phyloP scores from a whole-genome alignment of 1,140 invertebrate species.

The Drosophila kohkoa region DNA sequence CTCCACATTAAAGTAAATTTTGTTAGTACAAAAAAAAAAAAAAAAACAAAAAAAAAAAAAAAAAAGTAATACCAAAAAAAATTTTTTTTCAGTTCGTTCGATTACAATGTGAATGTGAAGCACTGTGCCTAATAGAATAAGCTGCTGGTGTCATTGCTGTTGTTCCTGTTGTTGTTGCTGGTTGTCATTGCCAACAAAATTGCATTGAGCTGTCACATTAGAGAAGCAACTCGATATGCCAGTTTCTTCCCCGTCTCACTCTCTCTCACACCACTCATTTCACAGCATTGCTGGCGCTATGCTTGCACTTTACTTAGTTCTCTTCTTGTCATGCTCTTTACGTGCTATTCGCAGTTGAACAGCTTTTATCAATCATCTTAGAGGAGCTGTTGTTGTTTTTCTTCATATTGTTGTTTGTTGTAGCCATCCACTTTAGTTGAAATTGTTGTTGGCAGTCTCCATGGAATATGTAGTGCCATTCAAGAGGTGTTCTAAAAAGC shows the following conservation, averaged over 20 bases:
- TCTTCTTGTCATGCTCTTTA: conserved; percentile 52
- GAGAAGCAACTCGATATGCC: conserved; percentile 78
- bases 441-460: conserved; percentile 67
- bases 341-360: conserved; percentile 49
- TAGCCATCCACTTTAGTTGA: conserved; percentile 77
- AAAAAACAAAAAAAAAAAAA: not conserved
- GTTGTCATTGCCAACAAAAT: conserved; percentile 82
- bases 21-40: not conserved
- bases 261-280: not conserved
- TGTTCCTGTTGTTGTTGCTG: conserved; percentile 38
- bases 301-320: conserved; percentile 16
- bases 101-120: not conserved
- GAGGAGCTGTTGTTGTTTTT: conserved; percentile 64
- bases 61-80: not conserved
- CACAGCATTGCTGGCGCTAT: not conserved
- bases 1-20: no score
- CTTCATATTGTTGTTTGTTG: conserved; percentile 62
- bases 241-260: conserved; percentile 26
- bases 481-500: no score
- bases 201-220: conserved; percentile 84
- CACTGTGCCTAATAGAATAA: conserved; percentile 68
- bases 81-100: no score
- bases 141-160: conserved; percentile 47
- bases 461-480: conserved; percentile 54
- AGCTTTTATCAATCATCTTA: conserved; percentile 78